Evolutionary conservation across 2,113 vertebrate genomes (phyloP).

Genomic region (Loxodonta africana): DNA sequence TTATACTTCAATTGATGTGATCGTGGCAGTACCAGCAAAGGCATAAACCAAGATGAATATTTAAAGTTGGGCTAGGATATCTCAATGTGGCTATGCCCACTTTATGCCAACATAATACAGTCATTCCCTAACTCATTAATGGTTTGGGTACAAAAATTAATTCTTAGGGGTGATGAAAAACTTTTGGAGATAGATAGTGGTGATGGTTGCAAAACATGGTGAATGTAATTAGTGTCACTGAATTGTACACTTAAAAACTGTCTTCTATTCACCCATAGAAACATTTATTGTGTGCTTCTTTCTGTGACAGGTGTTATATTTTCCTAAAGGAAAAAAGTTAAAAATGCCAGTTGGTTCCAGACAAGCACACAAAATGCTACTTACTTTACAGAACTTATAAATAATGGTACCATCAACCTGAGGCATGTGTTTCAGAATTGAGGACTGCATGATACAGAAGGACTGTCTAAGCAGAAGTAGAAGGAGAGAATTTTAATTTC

Average conservation of each 20-base stretch:
- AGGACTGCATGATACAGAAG: neutral
- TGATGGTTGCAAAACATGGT: neutral
- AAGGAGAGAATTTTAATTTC: neutral
- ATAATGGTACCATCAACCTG: neutral
- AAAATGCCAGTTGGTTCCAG: neutral
- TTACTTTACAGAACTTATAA: conserved; percentile 46
- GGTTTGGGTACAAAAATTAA: neutral
- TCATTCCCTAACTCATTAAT: neutral
- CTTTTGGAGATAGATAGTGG: neutral
- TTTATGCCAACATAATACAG: neutral
- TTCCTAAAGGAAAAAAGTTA: neutral
- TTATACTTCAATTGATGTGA: neutral
- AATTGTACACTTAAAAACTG: neutral
- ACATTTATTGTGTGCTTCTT: neutral
- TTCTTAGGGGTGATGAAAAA: neutral
- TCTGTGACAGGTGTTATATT: neutral
- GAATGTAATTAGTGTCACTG: neutral
- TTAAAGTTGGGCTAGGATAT: neutral
- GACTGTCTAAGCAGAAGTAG: neutral
- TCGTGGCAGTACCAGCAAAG: neutral
- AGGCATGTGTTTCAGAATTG: neutral
- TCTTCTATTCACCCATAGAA: neutral
- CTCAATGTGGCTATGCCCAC: neutral
- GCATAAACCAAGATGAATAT: neutral
- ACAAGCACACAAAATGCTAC: neutral